phyloP scores from a whole-genome alignment of 2,113 vertebrate genomes.

The Scartelaos histophorus region DNA sequence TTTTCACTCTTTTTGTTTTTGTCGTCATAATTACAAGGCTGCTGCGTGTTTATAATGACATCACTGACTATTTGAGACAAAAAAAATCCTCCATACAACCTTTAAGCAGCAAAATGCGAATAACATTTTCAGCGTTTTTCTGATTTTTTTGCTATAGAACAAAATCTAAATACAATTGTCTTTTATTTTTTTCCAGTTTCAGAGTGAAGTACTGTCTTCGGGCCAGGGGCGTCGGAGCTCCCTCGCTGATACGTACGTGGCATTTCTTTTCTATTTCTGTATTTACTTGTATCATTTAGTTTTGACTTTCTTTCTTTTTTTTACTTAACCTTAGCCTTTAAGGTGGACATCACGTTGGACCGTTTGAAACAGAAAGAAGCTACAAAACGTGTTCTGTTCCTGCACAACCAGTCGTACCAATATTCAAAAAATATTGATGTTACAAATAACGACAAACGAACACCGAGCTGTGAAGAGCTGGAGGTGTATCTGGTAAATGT shows the following conservation, averaged over 20 bases:
- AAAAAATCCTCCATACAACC: no score
- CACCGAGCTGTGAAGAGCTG: constrained; percentile 85
- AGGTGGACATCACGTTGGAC: constrained; percentile 90
- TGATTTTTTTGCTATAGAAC: not conserved
- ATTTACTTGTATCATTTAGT: no score
- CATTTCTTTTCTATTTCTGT: not conserved
- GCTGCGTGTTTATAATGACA: no score
- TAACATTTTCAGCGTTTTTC: not conserved
- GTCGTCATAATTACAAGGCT: no score
- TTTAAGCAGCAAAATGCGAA: no score
- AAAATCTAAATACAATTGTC: no score
- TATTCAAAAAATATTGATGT: constrained; percentile 90
- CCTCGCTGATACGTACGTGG: constrained; percentile 83
- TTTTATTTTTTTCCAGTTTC: constrained; percentile 78
- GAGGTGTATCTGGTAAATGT: constrained; percentile 84
- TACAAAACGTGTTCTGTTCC: constrained; percentile 89
- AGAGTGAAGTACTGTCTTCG: constrained; percentile 93
- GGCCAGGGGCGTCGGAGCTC: constrained; percentile 84
- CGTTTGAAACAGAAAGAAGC: constrained; percentile 95
- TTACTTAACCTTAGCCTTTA: constrained; percentile 78
- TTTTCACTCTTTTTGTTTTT: no score
- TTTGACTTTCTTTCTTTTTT: not conserved
- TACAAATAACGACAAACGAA: constrained; percentile 69
- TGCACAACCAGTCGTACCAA: constrained; percentile 77
- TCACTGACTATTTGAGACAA: no score